These are phyloP conservation scores for Teinopalpus imperialis DNA, from an alignment of 2,888 invertebrate genomes.

Conservation along the genomic window DNA sequence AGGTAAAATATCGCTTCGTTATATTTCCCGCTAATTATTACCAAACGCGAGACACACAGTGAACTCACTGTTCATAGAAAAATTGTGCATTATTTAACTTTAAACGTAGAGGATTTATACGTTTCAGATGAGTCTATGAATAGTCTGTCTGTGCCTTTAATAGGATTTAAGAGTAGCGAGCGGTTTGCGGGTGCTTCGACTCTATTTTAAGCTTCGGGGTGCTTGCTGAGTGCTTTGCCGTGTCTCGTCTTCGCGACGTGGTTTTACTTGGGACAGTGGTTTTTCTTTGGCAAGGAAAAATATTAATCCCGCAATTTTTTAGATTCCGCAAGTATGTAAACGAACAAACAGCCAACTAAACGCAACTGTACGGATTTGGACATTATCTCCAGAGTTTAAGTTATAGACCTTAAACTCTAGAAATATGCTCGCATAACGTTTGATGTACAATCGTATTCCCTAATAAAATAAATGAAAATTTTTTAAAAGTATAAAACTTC, in stretches of 20 bases:
- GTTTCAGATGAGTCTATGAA: not conserved
- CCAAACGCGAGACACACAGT: no score
- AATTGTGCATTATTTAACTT: no score
- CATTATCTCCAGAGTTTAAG: no score
- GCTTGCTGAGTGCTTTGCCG: conserved; percentile 67
- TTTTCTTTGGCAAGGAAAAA: not conserved
- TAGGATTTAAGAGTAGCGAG: conserved; percentile 63
- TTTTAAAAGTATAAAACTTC: no score
- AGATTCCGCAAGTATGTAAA: not conserved
- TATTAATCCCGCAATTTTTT: not conserved
- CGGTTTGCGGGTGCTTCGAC: conserved; percentile 52
- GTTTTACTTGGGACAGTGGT: conserved; percentile 27
- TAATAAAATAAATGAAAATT: no score
- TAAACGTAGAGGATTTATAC: conserved; percentile 2
- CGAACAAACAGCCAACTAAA: not conserved
- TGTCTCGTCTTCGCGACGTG: conserved; percentile 40
- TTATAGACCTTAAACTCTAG: no score
- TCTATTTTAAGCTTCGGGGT: conserved; percentile 59
- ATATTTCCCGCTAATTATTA: no score
- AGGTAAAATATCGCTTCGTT: no score
- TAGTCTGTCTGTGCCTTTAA: conserved; percentile 50
- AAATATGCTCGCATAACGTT: no score
- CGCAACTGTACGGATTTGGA: no score
- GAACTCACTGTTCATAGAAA: no score
- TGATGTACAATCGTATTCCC: no score